phyloP scores from a whole-genome alignment of 92 coral and sea anemone species.

The Porites lobata region DNA sequence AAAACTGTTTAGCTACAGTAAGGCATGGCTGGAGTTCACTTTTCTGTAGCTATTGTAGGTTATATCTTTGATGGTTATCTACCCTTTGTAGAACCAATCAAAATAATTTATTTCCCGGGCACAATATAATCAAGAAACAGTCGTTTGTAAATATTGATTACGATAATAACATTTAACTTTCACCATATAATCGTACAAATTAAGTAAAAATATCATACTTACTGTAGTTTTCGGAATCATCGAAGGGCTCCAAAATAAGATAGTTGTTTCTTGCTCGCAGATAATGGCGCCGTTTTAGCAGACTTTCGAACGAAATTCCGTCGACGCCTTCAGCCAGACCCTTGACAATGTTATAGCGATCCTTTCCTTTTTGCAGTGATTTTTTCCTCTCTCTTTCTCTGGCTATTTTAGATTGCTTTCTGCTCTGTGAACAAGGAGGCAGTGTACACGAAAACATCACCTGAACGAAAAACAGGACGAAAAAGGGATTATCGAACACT shows the following conservation, averaged over 20 bases:
- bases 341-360: slow-evolving; percentile 91
- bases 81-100: too few species aligned
- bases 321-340: slow-evolving; percentile 94
- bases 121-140: too few species aligned
- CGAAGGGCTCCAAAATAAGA: slow-evolving; percentile 90
- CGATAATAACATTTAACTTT: too few species aligned
- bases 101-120: too few species aligned
- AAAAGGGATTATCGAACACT: slow-evolving; percentile 7
- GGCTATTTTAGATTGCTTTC: slow-evolving; percentile 77
- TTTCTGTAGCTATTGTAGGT: too few species aligned
- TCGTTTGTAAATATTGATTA: too few species aligned
- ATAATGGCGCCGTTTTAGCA: slow-evolving; percentile 84
- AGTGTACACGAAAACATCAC: slow-evolving; percentile 94
- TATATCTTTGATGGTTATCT: too few species aligned
- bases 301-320: slow-evolving; percentile 95
- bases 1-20: too few species aligned
- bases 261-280: slow-evolving; percentile 86
- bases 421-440: slow-evolving; percentile 80
- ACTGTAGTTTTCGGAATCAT: slow-evolving; percentile 96
- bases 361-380: slow-evolving; percentile 84
- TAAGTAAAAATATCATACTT: slow-evolving; percentile 55
- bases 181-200: too few species aligned
- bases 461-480: slow-evolving; percentile 41
- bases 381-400: slow-evolving; percentile 79
- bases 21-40: too few species aligned